Evolutionary conservation across 2,888 invertebrate genomes (phyloP).

Genomic region (Yponomeuta evonymella): DNA sequence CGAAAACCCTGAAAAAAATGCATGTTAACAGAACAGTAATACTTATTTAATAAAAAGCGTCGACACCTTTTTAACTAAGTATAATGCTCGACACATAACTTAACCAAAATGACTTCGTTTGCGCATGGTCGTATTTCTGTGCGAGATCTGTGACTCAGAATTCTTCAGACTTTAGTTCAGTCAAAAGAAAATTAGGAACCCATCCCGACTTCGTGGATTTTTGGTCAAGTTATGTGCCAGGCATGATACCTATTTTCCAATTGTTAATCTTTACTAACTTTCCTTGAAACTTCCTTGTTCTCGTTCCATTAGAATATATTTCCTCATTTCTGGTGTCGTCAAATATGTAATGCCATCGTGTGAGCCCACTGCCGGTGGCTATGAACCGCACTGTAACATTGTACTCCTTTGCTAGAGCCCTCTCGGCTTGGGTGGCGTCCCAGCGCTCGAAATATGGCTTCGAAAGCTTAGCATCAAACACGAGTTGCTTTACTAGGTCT

Average conservation of each 20-base stretch:
- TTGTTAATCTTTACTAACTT: slow-evolving; percentile 37
- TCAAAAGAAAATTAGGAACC: too few species aligned
- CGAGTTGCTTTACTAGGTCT: slow-evolving; percentile 87
- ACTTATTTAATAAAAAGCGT: too few species aligned
- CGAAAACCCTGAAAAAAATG: slow-evolving; percentile 78
- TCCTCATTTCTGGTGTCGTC: slow-evolving; percentile 74
- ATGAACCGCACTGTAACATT: slow-evolving; percentile 87
- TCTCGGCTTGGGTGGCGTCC: slow-evolving; percentile 68
- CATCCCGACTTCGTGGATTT: too few species aligned
- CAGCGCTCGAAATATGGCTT: slow-evolving; percentile 76
- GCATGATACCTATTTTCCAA: too few species aligned
- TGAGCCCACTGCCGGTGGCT: slow-evolving; percentile 92
- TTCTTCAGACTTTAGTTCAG: too few species aligned
- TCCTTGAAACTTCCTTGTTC: slow-evolving; percentile 42
- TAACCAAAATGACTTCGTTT: too few species aligned
- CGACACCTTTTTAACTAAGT: too few species aligned
- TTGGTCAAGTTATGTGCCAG: too few species aligned
- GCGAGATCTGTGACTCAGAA: too few species aligned
- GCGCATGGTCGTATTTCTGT: too few species aligned
- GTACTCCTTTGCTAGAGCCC: slow-evolving; percentile 78
- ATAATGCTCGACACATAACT: too few species aligned
- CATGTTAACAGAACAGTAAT: neutral
- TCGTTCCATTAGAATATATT: slow-evolving; percentile 50
- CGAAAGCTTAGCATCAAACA: slow-evolving; percentile 89
- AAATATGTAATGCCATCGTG: slow-evolving; percentile 88